Percentiles rank a stretch among this genome's conserved stretches.
Evolutionary conservation across 2,797 vertebrate genomes (phyloP).

Genomic region (Coregonus ussuriensis): DNA sequence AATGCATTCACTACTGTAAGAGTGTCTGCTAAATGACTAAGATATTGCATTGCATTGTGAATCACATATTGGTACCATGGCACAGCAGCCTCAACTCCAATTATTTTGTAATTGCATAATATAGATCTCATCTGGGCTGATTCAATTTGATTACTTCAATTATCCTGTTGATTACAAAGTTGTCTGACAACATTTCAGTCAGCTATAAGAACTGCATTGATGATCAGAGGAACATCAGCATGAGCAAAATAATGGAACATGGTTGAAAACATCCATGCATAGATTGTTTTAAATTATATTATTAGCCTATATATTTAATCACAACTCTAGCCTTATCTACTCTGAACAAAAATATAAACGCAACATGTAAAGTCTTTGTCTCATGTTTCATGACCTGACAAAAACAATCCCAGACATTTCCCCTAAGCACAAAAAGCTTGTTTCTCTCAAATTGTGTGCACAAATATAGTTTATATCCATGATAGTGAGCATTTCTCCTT

Average conservation of each 20-base stretch:
- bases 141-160: constrained; percentile 6
- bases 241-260: background rate
- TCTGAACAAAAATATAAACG: too few relatives aligned
- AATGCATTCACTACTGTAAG: too few relatives aligned
- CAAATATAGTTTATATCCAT: too few relatives aligned
- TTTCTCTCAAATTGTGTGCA: too few relatives aligned
- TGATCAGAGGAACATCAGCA: background rate
- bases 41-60: background rate
- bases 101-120: background rate
- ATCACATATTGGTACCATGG: background rate
- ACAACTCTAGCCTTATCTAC: too few relatives aligned
- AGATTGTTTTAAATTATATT: background rate
- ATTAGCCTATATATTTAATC: background rate
- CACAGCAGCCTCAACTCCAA: background rate
- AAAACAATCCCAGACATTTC: too few relatives aligned
- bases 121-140: constrained; percentile 14
- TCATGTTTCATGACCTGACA: too few relatives aligned
- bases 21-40: background rate
- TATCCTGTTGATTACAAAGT: background rate
- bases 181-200: background rate
- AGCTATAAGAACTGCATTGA: background rate
- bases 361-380: too few relatives aligned
- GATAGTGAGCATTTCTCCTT: too few relatives aligned
- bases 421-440: too few relatives aligned
- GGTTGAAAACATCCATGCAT: background rate